These are phyloP conservation scores for Liasis olivaceus DNA, from an alignment of 2,797 vertebrate species.

Conservation along the genomic window DNA sequence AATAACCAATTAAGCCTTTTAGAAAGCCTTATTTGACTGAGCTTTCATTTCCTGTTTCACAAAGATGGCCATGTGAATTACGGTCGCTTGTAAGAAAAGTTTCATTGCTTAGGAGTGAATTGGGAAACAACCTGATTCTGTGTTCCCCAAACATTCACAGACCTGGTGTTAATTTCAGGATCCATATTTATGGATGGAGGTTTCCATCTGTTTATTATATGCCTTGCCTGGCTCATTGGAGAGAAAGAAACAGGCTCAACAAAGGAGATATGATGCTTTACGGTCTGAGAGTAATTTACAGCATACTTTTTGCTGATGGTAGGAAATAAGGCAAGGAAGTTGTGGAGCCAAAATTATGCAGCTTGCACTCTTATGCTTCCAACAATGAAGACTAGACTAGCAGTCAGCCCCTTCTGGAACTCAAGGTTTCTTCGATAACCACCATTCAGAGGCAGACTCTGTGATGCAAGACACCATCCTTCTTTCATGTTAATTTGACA, in stretches of 20 bases:
- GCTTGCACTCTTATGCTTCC: too few relatives aligned
- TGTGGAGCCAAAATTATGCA: not conserved
- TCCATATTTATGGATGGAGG: not conserved
- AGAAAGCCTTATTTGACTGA: constrained; percentile 17
- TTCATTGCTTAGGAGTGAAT: not conserved
- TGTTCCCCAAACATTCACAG: too few relatives aligned
- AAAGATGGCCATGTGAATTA: constrained; percentile 8
- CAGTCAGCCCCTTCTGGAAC: not conserved
- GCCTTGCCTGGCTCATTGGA: not conserved
- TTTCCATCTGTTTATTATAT: not conserved
- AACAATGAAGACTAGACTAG: not conserved
- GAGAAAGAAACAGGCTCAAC: not conserved
- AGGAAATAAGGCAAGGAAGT: not conserved
- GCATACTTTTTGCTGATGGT: not conserved
- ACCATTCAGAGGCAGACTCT: not conserved
- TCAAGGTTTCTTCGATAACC: not conserved
- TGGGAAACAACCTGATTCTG: not conserved
- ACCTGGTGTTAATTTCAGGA: not conserved
- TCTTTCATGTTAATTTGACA: not conserved
- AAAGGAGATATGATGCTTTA: not conserved
- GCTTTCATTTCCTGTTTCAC: constrained; percentile 18
- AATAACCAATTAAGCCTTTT: constrained; percentile 36
- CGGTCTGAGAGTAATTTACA: not conserved
- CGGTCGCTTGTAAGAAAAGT: not conserved
- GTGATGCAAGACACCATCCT: not conserved